Conservation (phyloP, 2,888 invertebrate species). For the Phragmatobia fuliginosa region DNA sequence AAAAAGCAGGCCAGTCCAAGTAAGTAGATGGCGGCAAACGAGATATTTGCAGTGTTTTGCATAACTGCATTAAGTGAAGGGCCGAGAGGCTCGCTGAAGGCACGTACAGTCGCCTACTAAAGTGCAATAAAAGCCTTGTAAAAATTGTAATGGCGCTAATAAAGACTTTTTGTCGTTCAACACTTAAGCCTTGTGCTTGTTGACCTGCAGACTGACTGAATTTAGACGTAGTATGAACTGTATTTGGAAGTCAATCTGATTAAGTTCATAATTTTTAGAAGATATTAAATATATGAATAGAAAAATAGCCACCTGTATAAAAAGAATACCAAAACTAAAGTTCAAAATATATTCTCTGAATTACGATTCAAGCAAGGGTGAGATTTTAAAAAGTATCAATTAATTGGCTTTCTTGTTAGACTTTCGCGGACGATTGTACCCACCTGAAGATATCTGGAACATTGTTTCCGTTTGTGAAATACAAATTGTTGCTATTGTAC, state of each 20-base stretch:
- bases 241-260: constrained; percentile 49
- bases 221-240: constrained; percentile 53
- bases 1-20: constrained; percentile 51
- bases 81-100: constrained; percentile 60
- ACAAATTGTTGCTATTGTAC: constrained; percentile 63
- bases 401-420: constrained; percentile 24
- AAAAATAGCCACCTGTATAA: background rate
- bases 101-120: constrained; percentile 66
- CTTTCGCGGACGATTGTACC: constrained; percentile 48
- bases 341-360: constrained; percentile 20
- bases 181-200: constrained; percentile 47
- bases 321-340: constrained; percentile 12
- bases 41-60: constrained; percentile 72
- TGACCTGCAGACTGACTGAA: constrained; percentile 44
- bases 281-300: background rate
- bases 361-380: constrained; percentile 20
- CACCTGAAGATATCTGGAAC: constrained; percentile 60
- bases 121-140: constrained; percentile 65
- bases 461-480: constrained; percentile 59
- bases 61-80: constrained; percentile 73
- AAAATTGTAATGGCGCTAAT: constrained; percentile 60
- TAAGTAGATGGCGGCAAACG: constrained; percentile 62
- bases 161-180: constrained; percentile 57
- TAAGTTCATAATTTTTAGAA: constrained; percentile 41
- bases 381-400: constrained; percentile 31